Evolutionary conservation across 2,888 invertebrate species (phyloP), one percentile per base, ranked within the genome.

Genomic region (Ctenicera cuprea): DNA sequence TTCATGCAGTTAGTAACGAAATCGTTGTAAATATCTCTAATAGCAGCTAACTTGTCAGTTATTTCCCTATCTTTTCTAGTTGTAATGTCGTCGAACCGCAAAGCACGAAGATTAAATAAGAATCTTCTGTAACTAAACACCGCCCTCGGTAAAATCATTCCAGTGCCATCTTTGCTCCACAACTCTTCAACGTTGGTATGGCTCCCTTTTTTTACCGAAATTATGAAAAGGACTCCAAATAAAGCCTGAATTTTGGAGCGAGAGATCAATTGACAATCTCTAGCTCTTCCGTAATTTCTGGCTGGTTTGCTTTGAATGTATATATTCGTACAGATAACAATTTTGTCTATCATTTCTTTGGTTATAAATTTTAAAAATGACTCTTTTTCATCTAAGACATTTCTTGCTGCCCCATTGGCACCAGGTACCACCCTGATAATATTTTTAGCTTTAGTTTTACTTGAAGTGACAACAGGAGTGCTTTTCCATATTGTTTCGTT

Each of bases 101-200:
- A 48, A 33, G 38, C 70, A 43, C 48, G 26, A 4, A 76, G 65
- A 20, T 76, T 67, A 73, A 78, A 77, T 30, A 71, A 45, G 50
- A 76, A 74, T 50, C 64, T 50, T 9, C 66, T 43, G 14, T 48
- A 74, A 54, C 77, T 67, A 77, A 79, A 78, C 18, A 71, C 71
- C 48, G 80, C 74, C 68, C 76, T 18, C 65, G 76, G 76, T 54
- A 81, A 76, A 61, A 77, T 76, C 43, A 64, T 73, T 38, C 77
- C 77, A 14, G 77, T 78, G 12, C 76, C 79, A 72, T 77, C 79
- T 33, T 14, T 80, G 65, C 65, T 80, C 79, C 11, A 68, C n/a
- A n/a, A n/a, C n/a, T n/a, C n/a, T n/a, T n/a, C n/a, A n/a, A n/a
- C n/a, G n/a, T n/a, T n/a, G n/a, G n/a, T 41, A 41, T 41, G 41